phyloP scores from a whole-genome alignment of 2,797 vertebrate genomes.

The Sitta carolinensis region DNA sequence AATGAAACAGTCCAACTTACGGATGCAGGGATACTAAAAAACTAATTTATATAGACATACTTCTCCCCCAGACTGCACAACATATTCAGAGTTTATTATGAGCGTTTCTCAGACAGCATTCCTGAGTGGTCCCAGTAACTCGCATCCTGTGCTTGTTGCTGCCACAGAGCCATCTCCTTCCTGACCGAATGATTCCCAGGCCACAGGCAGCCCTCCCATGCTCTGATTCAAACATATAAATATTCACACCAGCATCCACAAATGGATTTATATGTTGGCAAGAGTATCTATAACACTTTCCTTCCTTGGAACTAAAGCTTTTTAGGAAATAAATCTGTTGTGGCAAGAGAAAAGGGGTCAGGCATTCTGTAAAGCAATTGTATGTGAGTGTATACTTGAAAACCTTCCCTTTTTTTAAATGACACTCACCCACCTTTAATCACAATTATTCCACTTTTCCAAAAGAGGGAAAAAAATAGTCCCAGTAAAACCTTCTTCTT shows the following conservation, averaged over 20 bases:
- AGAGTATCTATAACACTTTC: constrained; percentile 20
- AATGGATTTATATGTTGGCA: constrained; percentile 51
- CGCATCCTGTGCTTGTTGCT: accelerated
- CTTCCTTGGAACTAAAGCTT: not conserved
- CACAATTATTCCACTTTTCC: not conserved
- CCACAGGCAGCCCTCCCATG: not conserved
- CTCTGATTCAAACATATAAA: constrained; percentile 42
- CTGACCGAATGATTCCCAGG: constrained; percentile 9
- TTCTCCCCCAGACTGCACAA: not conserved
- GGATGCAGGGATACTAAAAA: not conserved
- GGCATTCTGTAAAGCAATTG: not conserved
- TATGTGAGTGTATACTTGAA: not conserved
- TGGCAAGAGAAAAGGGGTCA: not conserved
- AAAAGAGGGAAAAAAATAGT: not conserved
- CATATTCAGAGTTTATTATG: not conserved
- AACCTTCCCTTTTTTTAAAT: not conserved
- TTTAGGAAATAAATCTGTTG: constrained; percentile 23
- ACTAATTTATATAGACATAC: not conserved
- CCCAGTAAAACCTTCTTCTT: not conserved
- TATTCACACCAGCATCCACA: constrained; percentile 29
- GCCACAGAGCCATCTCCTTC: constrained; percentile 47
- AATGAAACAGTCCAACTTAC: not conserved
- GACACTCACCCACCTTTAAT: not conserved
- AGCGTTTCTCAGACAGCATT: not conserved
- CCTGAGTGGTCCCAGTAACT: not conserved